Conservation (phyloP, 2,888 invertebrate species). For the Lepidocyrtoides sp. region DNA sequence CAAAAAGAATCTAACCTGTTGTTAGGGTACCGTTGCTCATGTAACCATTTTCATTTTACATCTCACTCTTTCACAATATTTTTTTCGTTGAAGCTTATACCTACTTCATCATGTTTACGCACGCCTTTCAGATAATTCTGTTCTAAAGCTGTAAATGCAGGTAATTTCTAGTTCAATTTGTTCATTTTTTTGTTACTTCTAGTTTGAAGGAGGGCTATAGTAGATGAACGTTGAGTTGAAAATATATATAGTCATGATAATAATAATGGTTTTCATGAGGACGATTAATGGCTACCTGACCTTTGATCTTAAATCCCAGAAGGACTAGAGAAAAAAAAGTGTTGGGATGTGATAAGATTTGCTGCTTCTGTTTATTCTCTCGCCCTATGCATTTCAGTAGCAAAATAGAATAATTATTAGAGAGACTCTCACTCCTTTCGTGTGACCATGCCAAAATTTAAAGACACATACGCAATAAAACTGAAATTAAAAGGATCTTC, state of each 20-base stretch:
- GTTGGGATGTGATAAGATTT: too few relatives aligned
- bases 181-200: neutral
- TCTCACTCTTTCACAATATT: neutral
- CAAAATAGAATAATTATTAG: too few relatives aligned
- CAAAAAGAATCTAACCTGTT: neutral
- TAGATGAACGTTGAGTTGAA: slow-evolving; percentile 38
- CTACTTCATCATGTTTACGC: neutral
- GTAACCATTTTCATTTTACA: neutral
- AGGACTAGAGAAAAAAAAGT: too few relatives aligned
- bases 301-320: slow-evolving; percentile 63
- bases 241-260: too few relatives aligned
- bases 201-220: neutral
- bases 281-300: slow-evolving; percentile 75
- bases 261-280: slow-evolving; percentile 65
- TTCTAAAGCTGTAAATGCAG: neutral
- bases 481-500: too few relatives aligned
- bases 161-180: slow-evolving; percentile 44
- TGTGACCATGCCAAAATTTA: too few relatives aligned
- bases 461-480: neutral
- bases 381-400: too few relatives aligned
- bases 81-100: too few relatives aligned
- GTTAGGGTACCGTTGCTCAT: too few relatives aligned
- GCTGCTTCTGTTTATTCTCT: too few relatives aligned
- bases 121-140: slow-evolving; percentile 58
- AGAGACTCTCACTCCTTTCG: too few relatives aligned